A percentile compares a stretch with the other conserved stretches of the same genome.
Evolutionary conservation across 2,113 vertebrate genomes (phyloP).

Genomic region (Melospiza melodia): DNA sequence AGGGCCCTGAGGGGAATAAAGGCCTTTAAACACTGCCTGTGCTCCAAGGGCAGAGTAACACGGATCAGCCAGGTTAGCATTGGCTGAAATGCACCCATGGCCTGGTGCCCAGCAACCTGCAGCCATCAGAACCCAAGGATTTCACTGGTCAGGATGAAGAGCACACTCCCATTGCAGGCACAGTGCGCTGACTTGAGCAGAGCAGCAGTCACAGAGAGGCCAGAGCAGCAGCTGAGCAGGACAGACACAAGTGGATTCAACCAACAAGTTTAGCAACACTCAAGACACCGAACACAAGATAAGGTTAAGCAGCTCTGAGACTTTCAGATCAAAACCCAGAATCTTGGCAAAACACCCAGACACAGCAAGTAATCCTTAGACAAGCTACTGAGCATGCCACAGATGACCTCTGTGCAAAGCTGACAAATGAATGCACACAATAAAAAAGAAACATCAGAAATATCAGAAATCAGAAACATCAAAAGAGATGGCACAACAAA

Average conservation of each 20-base stretch:
- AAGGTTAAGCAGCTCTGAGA: neutral
- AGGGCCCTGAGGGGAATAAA: neutral
- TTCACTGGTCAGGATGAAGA: neutral
- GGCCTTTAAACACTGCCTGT: neutral
- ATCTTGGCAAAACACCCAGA: neutral
- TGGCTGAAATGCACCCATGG: neutral
- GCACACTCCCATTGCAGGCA: neutral
- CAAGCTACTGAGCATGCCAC: neutral
- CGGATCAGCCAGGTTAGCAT: neutral
- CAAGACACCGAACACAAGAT: neutral
- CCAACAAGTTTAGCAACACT: neutral
- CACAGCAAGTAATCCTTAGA: neutral
- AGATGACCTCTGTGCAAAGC: neutral
- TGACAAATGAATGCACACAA: neutral
- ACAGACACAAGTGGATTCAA: neutral
- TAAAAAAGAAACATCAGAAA: neutral
- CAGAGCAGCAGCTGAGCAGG: neutral
- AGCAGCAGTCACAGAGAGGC: fast-evolving
- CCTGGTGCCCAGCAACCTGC: neutral
- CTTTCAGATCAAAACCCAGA: neutral
- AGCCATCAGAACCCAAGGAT: neutral
- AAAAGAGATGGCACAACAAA: neutral
- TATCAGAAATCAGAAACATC: neutral
- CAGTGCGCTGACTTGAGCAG: neutral
- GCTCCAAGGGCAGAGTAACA: neutral